Evolutionary conservation across 2,888 invertebrate species (phyloP).

Genomic region (Ommatoiulus sabulosus): DNA sequence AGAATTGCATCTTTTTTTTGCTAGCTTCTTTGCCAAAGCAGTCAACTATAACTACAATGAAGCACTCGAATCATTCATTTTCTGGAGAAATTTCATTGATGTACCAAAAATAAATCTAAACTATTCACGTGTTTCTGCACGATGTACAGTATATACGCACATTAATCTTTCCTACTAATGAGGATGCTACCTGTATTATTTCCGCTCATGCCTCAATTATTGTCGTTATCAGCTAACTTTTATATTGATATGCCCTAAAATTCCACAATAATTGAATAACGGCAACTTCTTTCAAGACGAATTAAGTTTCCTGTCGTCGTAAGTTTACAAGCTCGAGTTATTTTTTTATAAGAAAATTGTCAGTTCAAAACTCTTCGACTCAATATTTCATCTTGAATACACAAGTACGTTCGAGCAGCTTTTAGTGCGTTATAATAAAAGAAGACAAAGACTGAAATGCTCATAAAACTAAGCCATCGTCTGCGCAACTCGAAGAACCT

Average conservation of each 20-base stretch:
- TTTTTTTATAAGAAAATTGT: slow-evolving; percentile 27
- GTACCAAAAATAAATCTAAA: too few relatives aligned
- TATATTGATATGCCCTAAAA: not conserved
- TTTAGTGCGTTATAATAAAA: not conserved
- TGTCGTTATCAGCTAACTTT: too few relatives aligned
- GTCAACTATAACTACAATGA: too few relatives aligned
- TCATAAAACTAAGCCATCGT: slow-evolving; percentile 3
- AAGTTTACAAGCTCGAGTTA: not conserved
- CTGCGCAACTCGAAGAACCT: not conserved
- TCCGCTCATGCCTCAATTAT: too few relatives aligned
- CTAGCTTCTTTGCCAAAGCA: too few relatives aligned
- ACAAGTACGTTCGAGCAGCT: not conserved
- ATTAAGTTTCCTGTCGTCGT: not conserved
- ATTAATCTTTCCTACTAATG: too few relatives aligned
- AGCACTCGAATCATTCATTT: too few relatives aligned
- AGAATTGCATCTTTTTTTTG: too few relatives aligned
- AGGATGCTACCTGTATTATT: too few relatives aligned
- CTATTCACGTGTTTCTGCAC: too few relatives aligned
- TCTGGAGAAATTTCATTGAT: too few relatives aligned
- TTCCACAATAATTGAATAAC: not conserved
- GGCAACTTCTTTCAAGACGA: not conserved
- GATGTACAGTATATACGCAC: too few relatives aligned
- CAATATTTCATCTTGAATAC: not conserved
- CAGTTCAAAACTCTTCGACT: not conserved
- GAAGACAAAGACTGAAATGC: slow-evolving; percentile 5